Evolutionary conservation across 1,140 invertebrate genomes (phyloP).

Genomic region (Maniola jurtina): DNA sequence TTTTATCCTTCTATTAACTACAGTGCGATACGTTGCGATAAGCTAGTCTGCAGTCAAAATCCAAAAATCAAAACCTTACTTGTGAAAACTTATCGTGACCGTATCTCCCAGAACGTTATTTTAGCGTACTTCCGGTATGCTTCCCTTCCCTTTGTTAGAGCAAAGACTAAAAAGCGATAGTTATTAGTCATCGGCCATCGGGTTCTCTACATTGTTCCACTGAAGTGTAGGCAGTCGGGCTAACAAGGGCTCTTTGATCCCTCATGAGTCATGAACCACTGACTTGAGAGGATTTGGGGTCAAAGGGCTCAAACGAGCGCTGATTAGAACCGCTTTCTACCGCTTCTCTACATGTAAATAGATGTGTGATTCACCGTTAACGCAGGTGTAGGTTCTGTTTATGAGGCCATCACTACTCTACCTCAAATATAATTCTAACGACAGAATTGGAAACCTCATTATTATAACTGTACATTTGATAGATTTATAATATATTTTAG

Average conservation of each 20-base stretch:
- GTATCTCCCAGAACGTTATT: neutral
- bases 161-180: neutral
- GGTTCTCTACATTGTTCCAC: neutral
- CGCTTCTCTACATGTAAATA: constrained; percentile 11
- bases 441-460: neutral
- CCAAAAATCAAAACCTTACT: too few species aligned
- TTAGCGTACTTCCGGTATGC: neutral
- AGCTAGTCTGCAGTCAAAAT: too few species aligned
- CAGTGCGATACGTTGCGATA: too few species aligned
- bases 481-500: too few species aligned
- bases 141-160: constrained; percentile 1
- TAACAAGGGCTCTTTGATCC: constrained; percentile 1
- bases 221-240: neutral
- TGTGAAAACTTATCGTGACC: neutral
- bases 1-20: too few species aligned
- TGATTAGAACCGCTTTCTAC: constrained; percentile 44
- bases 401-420: neutral
- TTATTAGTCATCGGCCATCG: neutral
- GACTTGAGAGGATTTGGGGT: constrained; percentile 39
- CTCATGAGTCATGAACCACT: constrained; percentile 18
- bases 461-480: neutral
- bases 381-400: neutral
- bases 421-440: constrained; percentile 1
- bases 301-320: constrained; percentile 46
- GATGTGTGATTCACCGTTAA: constrained; percentile 18